phyloP scores from a whole-genome alignment of 2,797 vertebrate species.

The Cyclura pinguis region DNA sequence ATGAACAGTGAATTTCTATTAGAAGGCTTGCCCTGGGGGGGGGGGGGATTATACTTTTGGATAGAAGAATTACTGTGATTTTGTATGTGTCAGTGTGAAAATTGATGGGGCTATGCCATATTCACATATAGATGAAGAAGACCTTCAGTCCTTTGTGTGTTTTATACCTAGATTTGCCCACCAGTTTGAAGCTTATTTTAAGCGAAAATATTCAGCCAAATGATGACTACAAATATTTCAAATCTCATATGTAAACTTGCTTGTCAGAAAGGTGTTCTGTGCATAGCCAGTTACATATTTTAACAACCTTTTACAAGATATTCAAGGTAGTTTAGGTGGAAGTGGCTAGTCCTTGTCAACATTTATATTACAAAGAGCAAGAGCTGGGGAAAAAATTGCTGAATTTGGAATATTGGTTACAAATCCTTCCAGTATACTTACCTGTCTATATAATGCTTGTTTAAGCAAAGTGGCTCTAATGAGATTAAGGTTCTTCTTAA shows the following conservation, averaged over 20 bases:
- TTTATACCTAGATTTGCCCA: neutral
- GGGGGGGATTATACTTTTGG: neutral
- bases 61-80: neutral
- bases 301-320: neutral
- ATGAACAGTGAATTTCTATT: neutral
- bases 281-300: conserved; percentile 33
- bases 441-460: neutral
- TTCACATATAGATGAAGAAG: conserved; percentile 20
- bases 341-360: fast-evolving
- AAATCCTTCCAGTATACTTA: conserved; percentile 12
- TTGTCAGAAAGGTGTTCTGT: conserved; percentile 34
- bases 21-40: neutral
- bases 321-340: conserved; percentile 28
- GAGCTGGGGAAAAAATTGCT: conserved; percentile 2
- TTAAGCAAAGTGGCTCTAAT: neutral
- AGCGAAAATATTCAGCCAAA: neutral
- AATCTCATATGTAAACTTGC: neutral
- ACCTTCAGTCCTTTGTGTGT: neutral
- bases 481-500: neutral
- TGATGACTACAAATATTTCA: neutral
- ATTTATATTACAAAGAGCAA: neutral
- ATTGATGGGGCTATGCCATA: neutral
- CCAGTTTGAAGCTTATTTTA: neutral
- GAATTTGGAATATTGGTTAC: neutral
- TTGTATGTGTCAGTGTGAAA: neutral